Evolutionary conservation across 2,797 vertebrate genomes (phyloP), one percentile per base, ranked within the genome.

Genomic region (Cercopithecus mitis): DNA sequence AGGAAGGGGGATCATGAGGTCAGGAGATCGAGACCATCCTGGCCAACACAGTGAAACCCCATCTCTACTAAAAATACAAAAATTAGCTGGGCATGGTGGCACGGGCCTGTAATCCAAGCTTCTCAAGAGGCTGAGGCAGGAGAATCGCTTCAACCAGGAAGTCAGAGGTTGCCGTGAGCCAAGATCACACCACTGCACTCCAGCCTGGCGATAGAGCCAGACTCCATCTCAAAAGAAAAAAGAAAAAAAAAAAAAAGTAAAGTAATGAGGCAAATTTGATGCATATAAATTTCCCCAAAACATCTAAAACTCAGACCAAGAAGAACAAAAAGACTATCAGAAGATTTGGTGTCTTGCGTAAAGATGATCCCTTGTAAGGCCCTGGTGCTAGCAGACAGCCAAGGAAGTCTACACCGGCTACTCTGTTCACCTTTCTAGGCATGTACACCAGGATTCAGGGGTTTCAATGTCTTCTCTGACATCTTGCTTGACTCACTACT

Each of bases 351-450:
- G 47, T 14, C 36, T 17, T 83, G 19, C 30, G 27, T 36, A 41
- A 30, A 76, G 11, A 64, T 20, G n/a, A 64, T 1, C 8, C 20
- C 4, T 1, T 5, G 7, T 4, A 36, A 39, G 33, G 45, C 14
- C 24, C 27, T 15, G 0, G 13, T 13, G 11, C 12, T 43, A 17
- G 13, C 0, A 57, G 45, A 30, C 61, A 17, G 50, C 9, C 19
- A 43, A 36, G 8, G 7, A 77, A 33, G 36, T 55, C 19, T 45
- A 30, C 43, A 10, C 1, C 19, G 17, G 27, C 25, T 52, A 17
- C 41, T 84, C 67, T 30, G 64, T 24, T 7, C 19, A 64, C 43
- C 12, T 14, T 80, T 30, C 61, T 25, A 27, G 20, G 39, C 14
- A n/a, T 4, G 5, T 8, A 58, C 10, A 2, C 9, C 5, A 8